These are phyloP conservation scores for Antigone vipio DNA, from an alignment of 2,113 vertebrate species.

Conservation along the genomic window DNA sequence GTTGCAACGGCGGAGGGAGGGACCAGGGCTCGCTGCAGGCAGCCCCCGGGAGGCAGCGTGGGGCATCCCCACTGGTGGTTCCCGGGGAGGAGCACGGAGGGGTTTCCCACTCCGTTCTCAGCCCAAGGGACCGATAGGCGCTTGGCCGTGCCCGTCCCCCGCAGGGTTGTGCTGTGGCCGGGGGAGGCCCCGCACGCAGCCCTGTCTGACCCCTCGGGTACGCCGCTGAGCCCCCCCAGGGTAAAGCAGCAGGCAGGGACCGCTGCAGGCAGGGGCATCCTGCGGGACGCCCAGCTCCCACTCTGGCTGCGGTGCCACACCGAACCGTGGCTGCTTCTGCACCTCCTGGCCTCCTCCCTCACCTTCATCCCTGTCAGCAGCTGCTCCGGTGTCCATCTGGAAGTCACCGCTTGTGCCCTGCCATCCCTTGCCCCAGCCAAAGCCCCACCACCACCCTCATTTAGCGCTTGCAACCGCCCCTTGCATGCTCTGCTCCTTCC, in stretches of 20 bases:
- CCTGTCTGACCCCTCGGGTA: neutral
- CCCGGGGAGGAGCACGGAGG: neutral
- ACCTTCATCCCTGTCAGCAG: neutral
- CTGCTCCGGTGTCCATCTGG: neutral
- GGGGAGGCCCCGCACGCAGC: neutral
- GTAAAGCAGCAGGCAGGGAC: neutral
- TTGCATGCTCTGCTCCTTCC: neutral
- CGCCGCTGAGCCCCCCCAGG: neutral
- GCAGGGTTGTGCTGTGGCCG: neutral
- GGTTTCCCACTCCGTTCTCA: neutral
- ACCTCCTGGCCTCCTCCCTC: neutral
- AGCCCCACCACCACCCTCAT: neutral
- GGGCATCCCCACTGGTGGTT: neutral
- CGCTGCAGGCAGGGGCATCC: neutral
- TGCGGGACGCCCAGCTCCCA: neutral
- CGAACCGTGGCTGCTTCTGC: neutral
- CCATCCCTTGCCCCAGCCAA: neutral
- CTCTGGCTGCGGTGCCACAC: neutral
- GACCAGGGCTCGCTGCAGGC: neutral
- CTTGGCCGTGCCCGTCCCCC: neutral
- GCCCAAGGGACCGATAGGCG: rapidly evolving
- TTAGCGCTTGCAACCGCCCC: rapidly evolving
- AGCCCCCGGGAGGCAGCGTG: neutral
- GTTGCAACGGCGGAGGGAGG: neutral
- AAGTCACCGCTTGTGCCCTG: neutral